Percentiles rank a stretch among this genome's conserved stretches.
phyloP scores from a whole-genome alignment of 2,113 vertebrate genomes.

The Argyrosomus japonicus region DNA sequence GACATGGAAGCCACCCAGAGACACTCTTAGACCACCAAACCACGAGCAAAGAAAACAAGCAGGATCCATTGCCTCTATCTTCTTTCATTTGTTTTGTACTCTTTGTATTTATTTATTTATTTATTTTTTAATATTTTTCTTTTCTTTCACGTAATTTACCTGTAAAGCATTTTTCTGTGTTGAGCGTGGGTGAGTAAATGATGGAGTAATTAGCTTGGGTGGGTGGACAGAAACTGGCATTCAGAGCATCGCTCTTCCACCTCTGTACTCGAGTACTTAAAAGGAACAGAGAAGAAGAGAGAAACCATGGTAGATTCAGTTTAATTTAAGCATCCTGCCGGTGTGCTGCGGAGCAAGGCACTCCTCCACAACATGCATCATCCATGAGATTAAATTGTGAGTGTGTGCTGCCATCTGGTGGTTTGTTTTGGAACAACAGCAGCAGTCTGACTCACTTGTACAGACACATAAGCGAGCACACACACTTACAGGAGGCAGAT shows the following conservation, averaged over 20 bases:
- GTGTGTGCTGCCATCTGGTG: slow-evolving; percentile 64
- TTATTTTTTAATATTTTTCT: neutral
- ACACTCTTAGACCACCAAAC: neutral
- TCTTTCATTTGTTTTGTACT: too few relatives aligned
- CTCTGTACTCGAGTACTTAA: neutral
- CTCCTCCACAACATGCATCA: too few relatives aligned
- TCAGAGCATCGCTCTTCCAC: neutral
- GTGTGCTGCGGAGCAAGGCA: slow-evolving; percentile 26
- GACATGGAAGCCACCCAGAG: neutral
- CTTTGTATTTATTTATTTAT: too few relatives aligned
- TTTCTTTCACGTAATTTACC: slow-evolving; percentile 6
- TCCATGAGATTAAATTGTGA: neutral
- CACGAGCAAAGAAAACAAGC: neutral
- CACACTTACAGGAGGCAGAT: slow-evolving; percentile 56
- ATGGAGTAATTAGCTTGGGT: slow-evolving; percentile 25
- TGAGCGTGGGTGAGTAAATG: slow-evolving; percentile 23
- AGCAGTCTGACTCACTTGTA: neutral
- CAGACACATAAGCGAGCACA: slow-evolving; percentile 7
- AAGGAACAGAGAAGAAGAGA: neutral
- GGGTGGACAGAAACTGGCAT: slow-evolving; percentile 24
- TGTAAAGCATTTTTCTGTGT: neutral
- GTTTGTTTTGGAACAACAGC: neutral
- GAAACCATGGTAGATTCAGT: neutral
- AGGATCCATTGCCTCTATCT: too few relatives aligned
- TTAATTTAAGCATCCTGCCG: neutral